Percentiles rank a stretch among this genome's conserved stretches.
These are phyloP conservation scores for Diadema setosum DNA, from an alignment of 35 echinoderm and acorn worm species.

Conservation along the genomic window DNA sequence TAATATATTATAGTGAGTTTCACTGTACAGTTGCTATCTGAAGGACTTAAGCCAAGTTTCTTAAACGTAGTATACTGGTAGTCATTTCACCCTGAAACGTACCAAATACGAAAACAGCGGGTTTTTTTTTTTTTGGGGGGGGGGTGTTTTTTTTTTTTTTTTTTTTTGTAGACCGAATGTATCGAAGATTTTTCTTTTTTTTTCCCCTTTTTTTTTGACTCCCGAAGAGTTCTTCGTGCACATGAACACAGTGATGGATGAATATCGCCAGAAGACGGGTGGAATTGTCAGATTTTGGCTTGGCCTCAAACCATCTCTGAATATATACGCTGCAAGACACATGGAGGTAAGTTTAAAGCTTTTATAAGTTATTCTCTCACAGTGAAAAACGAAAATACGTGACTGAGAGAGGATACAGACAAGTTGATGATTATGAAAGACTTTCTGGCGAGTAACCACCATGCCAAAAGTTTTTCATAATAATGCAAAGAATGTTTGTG, in stretches of 20 bases:
- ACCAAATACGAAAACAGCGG: background rate
- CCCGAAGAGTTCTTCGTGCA: background rate
- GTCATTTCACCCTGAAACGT: background rate
- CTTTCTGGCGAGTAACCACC: background rate
- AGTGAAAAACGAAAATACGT: background rate
- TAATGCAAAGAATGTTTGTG: too few species aligned
- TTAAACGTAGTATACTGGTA: background rate
- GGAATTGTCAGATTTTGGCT: conserved; percentile 25
- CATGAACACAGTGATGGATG: too few species aligned
- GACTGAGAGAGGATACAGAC: background rate
- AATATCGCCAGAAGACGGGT: background rate
- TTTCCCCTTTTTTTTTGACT: background rate
- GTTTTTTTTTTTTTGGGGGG: background rate
- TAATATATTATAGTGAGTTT: background rate
- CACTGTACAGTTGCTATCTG: background rate
- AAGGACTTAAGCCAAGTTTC: background rate
- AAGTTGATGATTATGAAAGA: background rate
- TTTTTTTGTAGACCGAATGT: background rate
- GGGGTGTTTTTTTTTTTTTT: background rate
- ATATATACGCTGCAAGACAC: conserved; percentile 12
- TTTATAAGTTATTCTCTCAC: background rate
- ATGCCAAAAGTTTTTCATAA: too few species aligned
- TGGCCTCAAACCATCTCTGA: background rate
- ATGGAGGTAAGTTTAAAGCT: background rate
- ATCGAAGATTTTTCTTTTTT: too few species aligned